Conservation (phyloP, 2,888 invertebrate genomes). For the Tenthredo scrophulariae region DNA sequence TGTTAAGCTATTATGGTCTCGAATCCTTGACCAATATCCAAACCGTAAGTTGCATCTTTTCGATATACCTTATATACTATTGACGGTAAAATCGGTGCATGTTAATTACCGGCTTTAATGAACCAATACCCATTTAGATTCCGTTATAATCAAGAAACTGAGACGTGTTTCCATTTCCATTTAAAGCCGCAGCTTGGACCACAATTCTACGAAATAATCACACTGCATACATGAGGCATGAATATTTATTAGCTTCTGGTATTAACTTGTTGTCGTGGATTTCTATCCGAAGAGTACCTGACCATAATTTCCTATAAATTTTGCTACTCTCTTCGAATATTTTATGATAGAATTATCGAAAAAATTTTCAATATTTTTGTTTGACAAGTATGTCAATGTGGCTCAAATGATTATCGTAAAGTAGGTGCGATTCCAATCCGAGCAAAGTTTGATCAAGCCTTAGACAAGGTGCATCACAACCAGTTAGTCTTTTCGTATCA, state of each 20-base stretch:
- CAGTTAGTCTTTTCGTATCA: neutral
- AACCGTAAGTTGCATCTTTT: neutral
- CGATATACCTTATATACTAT: neutral
- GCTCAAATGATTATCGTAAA: neutral
- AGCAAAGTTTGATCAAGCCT: neutral
- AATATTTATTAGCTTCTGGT: conserved; percentile 20
- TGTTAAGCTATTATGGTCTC: neutral
- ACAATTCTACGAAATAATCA: conserved; percentile 5
- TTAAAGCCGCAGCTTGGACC: neutral
- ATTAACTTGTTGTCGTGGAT: neutral
- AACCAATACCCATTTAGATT: conserved; percentile 22
- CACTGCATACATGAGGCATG: conserved; percentile 6
- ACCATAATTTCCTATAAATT: neutral
- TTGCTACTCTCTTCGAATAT: neutral
- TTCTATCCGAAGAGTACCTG: neutral
- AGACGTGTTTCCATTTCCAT: conserved; percentile 33
- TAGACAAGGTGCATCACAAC: neutral
- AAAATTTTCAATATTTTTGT: neutral
- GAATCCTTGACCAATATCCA: conserved; percentile 20
- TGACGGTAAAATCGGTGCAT: conserved; percentile 11
- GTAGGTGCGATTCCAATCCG: neutral
- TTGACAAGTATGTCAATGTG: neutral
- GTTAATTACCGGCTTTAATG: conserved; percentile 3
- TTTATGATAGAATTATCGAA: neutral
- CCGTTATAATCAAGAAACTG: conserved; percentile 12